Evolutionary conservation across 2,888 invertebrate genomes (phyloP).

Genomic region (Acleris cristana): DNA sequence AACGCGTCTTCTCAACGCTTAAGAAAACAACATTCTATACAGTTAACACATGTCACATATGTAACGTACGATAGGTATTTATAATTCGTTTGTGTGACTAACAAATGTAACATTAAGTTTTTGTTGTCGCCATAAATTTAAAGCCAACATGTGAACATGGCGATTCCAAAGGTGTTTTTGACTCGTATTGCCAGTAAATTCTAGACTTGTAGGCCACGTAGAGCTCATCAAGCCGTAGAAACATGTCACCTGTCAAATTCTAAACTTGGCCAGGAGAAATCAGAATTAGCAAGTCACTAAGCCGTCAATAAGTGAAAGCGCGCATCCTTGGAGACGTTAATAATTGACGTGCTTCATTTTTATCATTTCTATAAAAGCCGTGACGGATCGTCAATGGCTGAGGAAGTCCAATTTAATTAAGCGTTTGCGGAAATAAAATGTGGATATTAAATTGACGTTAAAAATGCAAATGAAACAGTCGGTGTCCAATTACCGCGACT

Average conservation of each 20-base stretch:
- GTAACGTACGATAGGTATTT: too few relatives aligned
- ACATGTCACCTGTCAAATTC: slow-evolving; percentile 57
- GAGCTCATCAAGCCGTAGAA: slow-evolving; percentile 51
- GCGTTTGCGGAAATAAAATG: slow-evolving; percentile 51
- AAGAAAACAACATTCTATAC: neutral
- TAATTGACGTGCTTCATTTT: slow-evolving; percentile 20
- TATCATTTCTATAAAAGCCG: slow-evolving; percentile 5
- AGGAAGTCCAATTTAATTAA: slow-evolving; percentile 52
- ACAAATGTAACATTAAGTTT: too few relatives aligned
- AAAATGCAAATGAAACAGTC: slow-evolving; percentile 65
- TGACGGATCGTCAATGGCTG: neutral
- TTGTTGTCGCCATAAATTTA: neutral
- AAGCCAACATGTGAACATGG: neutral
- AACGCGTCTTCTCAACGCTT: slow-evolving; percentile 2
- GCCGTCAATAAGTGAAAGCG: slow-evolving; percentile 62
- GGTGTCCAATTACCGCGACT: slow-evolving; percentile 65
- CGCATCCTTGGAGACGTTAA: slow-evolving; percentile 43
- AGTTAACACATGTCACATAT: too few relatives aligned
- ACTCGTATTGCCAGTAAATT: slow-evolving; percentile 47
- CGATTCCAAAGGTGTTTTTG: slow-evolving; percentile 35
- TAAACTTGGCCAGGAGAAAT: slow-evolving; percentile 57
- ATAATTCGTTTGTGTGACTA: too few relatives aligned
- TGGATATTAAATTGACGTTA: slow-evolving; percentile 45
- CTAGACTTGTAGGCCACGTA: slow-evolving; percentile 63
- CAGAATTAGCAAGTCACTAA: slow-evolving; percentile 61